Evolutionary conservation across 2,797 vertebrate species (phyloP), one percentile per base, ranked within the genome.

Genomic region (Morus bassanus): DNA sequence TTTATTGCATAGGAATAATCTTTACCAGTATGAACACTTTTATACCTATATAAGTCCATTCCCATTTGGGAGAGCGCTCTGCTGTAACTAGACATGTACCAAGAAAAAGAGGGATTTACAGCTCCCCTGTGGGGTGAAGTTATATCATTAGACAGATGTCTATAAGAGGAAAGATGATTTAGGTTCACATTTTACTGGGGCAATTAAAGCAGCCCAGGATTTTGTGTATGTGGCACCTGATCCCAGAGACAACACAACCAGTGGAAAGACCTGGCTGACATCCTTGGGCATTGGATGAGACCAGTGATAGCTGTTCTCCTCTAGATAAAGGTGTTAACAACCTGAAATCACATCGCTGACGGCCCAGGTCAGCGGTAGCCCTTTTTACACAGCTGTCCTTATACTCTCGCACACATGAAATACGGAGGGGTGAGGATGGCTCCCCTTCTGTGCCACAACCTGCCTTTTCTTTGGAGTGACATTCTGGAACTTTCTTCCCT

Each of bases 351-450:
- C 35, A 13, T 22, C 1, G 2, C 11, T 73, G 60, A n/a, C 2
- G 3, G 79, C 50, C 74, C 51, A 53, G 70, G 31, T 72, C 25
- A 50, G 59, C 25, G 16, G 45, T 54, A 39, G 37, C 39, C 87
- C 64, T 93, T 78, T 80, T 89, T 6, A 10, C 51, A 69, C 28
- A 27, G 59, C 85, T 86, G 18, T 83, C 73, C 56, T 84, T 85
- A 89, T 87, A 88, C 63, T 63, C 83, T 95, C 53, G 22, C 87
- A 88, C 78, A 68, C 30, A 24, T 63, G 87, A 95, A 96, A 97
- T 89, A 95, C 18, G 50, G 78, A 88, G 81, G 41, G 39, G n/a
- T 94, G 61, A 70, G 76, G 83, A 82, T 94, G 91, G 93, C 8
- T 95, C 86, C 88, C 15, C 77, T 89, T 89, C 82, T 7, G 6